Percentiles rank a stretch among this genome's conserved stretches.
Conservation (phyloP, 2,113 vertebrate species). For the Anolis carolinensis region DNA sequence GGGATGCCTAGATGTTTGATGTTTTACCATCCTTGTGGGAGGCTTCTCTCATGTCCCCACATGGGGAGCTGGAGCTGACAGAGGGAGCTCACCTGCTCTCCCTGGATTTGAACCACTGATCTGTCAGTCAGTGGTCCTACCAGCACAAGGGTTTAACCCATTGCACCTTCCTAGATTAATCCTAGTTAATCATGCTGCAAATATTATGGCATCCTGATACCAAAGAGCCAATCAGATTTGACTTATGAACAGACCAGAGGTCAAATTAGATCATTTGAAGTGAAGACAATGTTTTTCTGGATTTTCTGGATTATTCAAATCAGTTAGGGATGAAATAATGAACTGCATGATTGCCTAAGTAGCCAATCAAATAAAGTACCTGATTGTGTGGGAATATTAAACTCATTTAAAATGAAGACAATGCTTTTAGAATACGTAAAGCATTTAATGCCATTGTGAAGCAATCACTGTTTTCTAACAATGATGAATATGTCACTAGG, state of each 20-base stretch:
- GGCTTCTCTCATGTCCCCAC: too few species aligned
- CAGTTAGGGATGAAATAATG: too few species aligned
- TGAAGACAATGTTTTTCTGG: background rate
- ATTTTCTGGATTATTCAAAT: background rate
- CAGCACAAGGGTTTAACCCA: too few species aligned
- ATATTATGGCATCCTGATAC: background rate
- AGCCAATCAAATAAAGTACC: background rate
- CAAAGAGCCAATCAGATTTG: background rate
- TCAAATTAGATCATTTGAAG: background rate
- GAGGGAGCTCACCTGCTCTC: too few species aligned
- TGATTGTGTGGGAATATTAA: background rate
- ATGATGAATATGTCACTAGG: background rate
- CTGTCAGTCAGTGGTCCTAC: too few species aligned
- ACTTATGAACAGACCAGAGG: background rate
- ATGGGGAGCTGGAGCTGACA: too few species aligned
- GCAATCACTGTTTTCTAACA: background rate
- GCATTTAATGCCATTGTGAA: background rate
- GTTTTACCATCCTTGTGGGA: too few species aligned
- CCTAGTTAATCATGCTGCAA: too few species aligned
- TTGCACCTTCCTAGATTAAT: too few species aligned
- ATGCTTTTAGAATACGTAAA: background rate
- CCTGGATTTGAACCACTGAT: too few species aligned
- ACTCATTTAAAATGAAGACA: background rate
- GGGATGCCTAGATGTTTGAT: too few species aligned
- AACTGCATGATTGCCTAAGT: too few species aligned